A percentile compares a stretch with the other conserved stretches of the same genome.
phyloP scores from a whole-genome alignment of 2,113 vertebrate genomes.

The Rousettus leschenaultii region DNA sequence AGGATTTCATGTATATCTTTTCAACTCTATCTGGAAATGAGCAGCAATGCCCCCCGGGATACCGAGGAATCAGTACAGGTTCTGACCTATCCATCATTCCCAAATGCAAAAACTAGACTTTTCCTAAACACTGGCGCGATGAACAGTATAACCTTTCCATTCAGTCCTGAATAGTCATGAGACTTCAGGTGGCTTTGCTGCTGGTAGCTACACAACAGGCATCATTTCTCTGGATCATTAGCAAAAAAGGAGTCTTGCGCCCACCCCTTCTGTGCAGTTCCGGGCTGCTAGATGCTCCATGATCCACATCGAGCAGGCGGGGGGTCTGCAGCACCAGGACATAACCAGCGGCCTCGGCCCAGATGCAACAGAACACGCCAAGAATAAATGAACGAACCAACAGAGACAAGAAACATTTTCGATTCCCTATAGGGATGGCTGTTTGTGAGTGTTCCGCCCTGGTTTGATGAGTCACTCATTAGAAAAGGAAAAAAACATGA shows the following conservation, averaged over 20 bases:
- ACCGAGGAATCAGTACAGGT: not conserved
- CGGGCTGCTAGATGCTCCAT: not conserved
- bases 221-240: not conserved
- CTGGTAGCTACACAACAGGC: not conserved
- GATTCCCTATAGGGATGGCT: not conserved
- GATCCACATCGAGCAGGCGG: not conserved
- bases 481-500: conserved; percentile 37
- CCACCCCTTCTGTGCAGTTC: not conserved
- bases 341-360: not conserved
- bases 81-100: not conserved
- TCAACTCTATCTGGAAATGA: not conserved
- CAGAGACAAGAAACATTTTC: not conserved
- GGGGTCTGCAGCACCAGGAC: not conserved
- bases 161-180: not conserved
- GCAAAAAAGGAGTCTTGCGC: not conserved
- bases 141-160: not conserved
- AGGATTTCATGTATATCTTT: not conserved
- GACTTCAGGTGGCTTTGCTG: not conserved
- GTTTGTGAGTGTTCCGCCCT: not conserved
- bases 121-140: not conserved
- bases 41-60: not conserved
- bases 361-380: not conserved
- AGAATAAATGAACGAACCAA: not conserved
- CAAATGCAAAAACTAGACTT: not conserved
- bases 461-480: conserved; percentile 52